These are phyloP conservation scores for Diuraphis noxia DNA, from an alignment of 1,140 invertebrate genomes.

Conservation along the genomic window DNA sequence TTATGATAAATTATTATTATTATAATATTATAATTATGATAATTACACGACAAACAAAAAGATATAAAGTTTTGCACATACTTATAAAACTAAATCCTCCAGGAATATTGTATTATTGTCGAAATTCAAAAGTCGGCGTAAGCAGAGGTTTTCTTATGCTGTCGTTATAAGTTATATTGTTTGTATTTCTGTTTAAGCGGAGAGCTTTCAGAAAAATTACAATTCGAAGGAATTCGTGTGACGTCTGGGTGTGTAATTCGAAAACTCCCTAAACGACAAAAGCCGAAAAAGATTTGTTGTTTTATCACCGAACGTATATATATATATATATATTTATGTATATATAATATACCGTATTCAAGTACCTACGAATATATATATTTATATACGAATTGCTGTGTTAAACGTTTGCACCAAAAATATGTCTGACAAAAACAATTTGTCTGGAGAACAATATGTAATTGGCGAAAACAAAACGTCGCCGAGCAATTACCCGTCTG, in stretches of 20 bases:
- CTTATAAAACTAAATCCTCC: background rate
- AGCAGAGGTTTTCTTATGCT: background rate
- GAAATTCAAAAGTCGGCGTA: background rate
- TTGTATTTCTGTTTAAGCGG: background rate
- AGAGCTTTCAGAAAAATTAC: background rate
- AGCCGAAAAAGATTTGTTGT: background rate
- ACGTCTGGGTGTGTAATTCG: background rate
- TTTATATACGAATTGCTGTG: background rate
- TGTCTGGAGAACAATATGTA: slow-evolving; percentile 10
- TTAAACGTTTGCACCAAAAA: background rate
- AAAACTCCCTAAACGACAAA: background rate
- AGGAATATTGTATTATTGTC: background rate
- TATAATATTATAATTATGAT: background rate
- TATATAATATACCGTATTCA: background rate
- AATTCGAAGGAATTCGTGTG: background rate
- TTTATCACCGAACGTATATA: background rate
- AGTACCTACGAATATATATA: background rate
- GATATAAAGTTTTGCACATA: background rate
- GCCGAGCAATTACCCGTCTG: background rate
- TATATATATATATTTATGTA: background rate
- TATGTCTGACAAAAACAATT: background rate
- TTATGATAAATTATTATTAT: background rate
- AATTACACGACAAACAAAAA: background rate
- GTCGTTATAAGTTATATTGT: background rate
- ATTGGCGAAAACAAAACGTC: slow-evolving; percentile 16